These are phyloP conservation scores for Drymodes brunneopygia DNA, from an alignment of 2,113 vertebrate species.

Conservation along the genomic window DNA sequence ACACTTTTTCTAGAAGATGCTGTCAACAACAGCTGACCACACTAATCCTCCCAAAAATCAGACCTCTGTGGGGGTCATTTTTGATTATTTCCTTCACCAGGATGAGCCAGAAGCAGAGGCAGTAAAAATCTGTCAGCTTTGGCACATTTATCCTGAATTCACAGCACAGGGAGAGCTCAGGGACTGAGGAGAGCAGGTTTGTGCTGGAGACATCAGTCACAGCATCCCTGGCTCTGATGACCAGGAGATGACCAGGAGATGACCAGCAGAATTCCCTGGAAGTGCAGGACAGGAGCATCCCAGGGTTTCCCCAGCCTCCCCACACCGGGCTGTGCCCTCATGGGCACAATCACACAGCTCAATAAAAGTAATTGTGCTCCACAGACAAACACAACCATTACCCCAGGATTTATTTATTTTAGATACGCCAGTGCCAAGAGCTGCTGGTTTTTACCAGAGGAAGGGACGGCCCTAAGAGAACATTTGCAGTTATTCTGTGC, in stretches of 20 bases:
- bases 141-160: neutral
- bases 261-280: neutral
- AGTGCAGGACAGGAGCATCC: neutral
- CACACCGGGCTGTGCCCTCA: too few species aligned
- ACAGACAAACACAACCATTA: neutral
- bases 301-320: neutral
- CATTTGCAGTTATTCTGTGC: neutral
- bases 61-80: neutral
- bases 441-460: neutral
- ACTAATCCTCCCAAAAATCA: neutral
- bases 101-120: neutral
- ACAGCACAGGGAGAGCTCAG: neutral
- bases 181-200: neutral
- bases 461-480: rapidly evolving
- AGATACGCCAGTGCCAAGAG: neutral
- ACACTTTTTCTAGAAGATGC: neutral
- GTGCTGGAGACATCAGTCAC: rapidly evolving
- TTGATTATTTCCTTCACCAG: neutral
- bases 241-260: too few species aligned
- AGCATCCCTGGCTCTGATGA: rapidly evolving
- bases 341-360: rapidly evolving
- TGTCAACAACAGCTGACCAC: neutral
- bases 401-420: neutral
- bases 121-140: neutral
- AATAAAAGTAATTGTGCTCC: neutral